phyloP scores from a whole-genome alignment of 2,888 invertebrate genomes.

The Brenthis hecate region DNA sequence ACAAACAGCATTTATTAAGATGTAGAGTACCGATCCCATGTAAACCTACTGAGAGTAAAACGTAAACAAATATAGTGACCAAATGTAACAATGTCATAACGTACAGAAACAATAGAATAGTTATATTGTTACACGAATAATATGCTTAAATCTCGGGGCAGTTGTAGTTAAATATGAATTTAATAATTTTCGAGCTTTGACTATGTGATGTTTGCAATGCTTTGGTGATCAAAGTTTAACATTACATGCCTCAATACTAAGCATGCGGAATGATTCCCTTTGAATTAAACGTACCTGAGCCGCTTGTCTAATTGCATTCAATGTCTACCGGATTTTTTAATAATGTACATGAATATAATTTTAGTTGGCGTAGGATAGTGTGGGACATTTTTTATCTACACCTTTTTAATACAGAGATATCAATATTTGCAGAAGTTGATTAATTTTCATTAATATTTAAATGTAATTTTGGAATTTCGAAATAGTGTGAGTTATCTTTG shows the following conservation, averaged over 20 bases:
- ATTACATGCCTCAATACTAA: slow-evolving; percentile 20
- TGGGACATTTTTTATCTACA: too few relatives aligned
- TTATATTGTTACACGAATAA: background rate
- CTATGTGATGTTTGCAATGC: slow-evolving; percentile 6
- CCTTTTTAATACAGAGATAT: too few relatives aligned
- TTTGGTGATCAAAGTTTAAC: slow-evolving; percentile 20
- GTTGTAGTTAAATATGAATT: slow-evolving; percentile 16
- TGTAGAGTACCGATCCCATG: too few relatives aligned
- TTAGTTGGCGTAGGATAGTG: too few relatives aligned
- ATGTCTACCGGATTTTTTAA: background rate
- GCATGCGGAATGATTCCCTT: slow-evolving; percentile 26
- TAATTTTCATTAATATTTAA: too few relatives aligned
- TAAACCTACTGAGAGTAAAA: too few relatives aligned
- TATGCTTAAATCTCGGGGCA: background rate
- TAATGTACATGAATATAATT: background rate
- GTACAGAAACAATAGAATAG: background rate
- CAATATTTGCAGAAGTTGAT: too few relatives aligned
- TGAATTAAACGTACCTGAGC: slow-evolving; percentile 13
- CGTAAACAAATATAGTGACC: too few relatives aligned
- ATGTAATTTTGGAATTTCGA: too few relatives aligned
- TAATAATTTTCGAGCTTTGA: slow-evolving; percentile 19
- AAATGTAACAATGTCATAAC: too few relatives aligned
- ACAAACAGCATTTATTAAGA: too few relatives aligned
- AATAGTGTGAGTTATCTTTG: too few relatives aligned
- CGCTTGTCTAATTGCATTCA: slow-evolving; percentile 9